Base-by-base conservation (phyloP, 2,888 invertebrate genomes). In the Cylindroiulus punctatus region DNA sequence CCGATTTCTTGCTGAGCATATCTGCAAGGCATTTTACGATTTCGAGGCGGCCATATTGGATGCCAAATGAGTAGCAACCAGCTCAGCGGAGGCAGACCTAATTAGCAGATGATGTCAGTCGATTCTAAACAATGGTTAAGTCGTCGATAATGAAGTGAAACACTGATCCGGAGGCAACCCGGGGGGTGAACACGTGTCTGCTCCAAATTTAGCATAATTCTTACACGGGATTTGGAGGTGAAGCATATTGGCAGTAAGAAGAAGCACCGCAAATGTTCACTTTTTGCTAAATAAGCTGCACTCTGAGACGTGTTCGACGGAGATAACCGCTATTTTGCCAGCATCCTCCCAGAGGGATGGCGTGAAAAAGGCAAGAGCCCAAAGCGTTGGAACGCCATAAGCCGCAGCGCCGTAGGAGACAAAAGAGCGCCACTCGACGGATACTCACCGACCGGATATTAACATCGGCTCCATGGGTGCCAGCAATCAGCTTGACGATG, bases 401-500 rank as follows among this genome's bases (percentile, higher is more conserved):
- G 81, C 81, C 36, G 81, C 81, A 40, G 36, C 81, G 36, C 81
- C 32, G 30, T 40, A 81, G 36, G 81, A 81, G 81, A 81, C 81
- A 81, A 81, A 81, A 81, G 36, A 81, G 81, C 32, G n/a, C 32
- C 32, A 81, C 81, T 81, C 52, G 52, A 81, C 57, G 44, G 44
- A 30, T 81, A 90, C 93, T 93, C 92, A 98, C 97, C 92, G 98
- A 96, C 91, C 94, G 94, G 88, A 94, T 94, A 92, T 98, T 96
- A 88, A 97, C 95, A 88, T 95, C 94, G n/a, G 95, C 94, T 89
- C 94, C 94, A 90, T 95, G 94, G 3, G 94, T 94, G n/a, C 97
- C 97, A 36, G 97, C 97, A 89, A 98, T 94, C 88, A 97, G 92
- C 92, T 98, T 98, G 86, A 98, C 95, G 88, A 98, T 94, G 90